Conservation (phyloP, 2,113 vertebrate genomes). For the Coregonus clupeaformis region DNA sequence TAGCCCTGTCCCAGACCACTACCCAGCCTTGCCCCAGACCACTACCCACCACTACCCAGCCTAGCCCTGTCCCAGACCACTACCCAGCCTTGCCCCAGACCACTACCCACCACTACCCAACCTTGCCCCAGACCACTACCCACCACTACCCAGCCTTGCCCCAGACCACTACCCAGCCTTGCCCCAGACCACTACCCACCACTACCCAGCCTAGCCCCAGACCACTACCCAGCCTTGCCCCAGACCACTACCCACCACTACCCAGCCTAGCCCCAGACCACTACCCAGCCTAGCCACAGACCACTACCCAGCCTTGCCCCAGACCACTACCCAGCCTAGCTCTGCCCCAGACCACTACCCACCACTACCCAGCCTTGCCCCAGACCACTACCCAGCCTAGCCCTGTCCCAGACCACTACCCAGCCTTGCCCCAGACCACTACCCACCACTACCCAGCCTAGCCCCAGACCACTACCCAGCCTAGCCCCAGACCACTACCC, state of each 20-base stretch:
- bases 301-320: background rate
- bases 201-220: conserved; percentile 5
- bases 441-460: background rate
- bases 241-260: background rate
- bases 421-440: conserved; percentile 7
- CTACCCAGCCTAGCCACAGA: background rate
- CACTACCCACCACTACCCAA: background rate
- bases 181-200: background rate
- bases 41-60: background rate
- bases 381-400: too few species aligned
- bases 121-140: conserved; percentile 17
- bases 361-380: too few species aligned
- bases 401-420: background rate
- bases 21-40: conserved; percentile 8
- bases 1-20: background rate
- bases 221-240: background rate
- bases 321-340: background rate
- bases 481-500: too few species aligned
- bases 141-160: too few species aligned
- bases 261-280: conserved; percentile 17
- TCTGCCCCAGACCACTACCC: background rate
- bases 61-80: background rate
- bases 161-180: background rate
- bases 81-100: conserved; percentile 24
- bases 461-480: conserved; percentile 23